Base-by-base conservation (phyloP, 1,140 invertebrate species). In the Antheraea pernyi region DNA sequence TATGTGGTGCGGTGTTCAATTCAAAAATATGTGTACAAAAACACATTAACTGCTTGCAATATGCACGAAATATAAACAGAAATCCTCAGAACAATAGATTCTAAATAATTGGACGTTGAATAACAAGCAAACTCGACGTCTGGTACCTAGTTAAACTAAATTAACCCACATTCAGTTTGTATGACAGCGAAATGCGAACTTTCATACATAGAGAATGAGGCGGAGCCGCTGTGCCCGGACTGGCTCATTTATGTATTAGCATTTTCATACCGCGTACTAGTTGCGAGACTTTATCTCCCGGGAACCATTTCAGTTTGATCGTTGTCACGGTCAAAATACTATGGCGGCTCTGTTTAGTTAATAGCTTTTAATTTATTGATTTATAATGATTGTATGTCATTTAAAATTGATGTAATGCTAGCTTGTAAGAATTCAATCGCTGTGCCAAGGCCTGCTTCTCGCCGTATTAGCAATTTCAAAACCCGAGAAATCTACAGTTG, bases 81-180 rank as follows among this genome's bases (percentile, higher is more conserved):
- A 10, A 42, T 42, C 11, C 39, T 42, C 46, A 13, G 46, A 53
- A 53, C 46, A 53, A 53, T 13, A 53, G 13, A 53, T 11, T 53
- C 0, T 16, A 16, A 13, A 16, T 53, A 16, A 53, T 53, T 13
- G 13, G 46, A 53, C 16, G 10, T 53, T 53, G 46, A 53, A 53
- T 53, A 11, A 16, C 46, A 53, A 11, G 16, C 46, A n/a, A 53
- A 53, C 9, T 53, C 6, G 46, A 53, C 1, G 11, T 53, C 10
- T 53, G n/a, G 46, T 53, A 6, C 46, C 10, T 53, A 53, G 46
- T n/a, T 53, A 53, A 53, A 53, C 46, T 53, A 53, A 53, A 53
- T 53, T 53, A 53, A 53, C 46, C 46, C 46, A 53, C 46, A 53
- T 53, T n/a, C 9, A 53, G 46, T 53, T 42, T 53, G 46, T 53